Percentiles rank a stretch among this genome's conserved stretches.
Conservation (phyloP, 2,888 invertebrate genomes). For the Ommatoiulus sabulosus region DNA sequence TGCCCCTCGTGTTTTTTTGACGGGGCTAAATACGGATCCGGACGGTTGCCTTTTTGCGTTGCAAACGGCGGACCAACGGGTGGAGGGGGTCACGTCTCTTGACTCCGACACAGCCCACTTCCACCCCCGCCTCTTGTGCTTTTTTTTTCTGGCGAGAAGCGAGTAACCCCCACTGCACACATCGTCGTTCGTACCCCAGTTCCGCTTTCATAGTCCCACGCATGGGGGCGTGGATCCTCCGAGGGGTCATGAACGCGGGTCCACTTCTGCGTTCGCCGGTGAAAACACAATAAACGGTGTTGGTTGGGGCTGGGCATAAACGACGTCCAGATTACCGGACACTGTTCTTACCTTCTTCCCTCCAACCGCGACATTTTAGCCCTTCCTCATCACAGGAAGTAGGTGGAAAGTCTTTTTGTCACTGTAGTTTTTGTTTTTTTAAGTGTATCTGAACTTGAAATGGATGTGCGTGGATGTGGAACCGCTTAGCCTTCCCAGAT, state of each 20-base stretch:
- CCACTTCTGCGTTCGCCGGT: neutral
- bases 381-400: too few relatives aligned
- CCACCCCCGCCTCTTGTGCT: neutral
- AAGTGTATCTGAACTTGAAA: too few relatives aligned
- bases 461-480: too few relatives aligned
- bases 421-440: too few relatives aligned
- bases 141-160: neutral
- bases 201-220: slow-evolving; percentile 34
- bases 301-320: neutral
- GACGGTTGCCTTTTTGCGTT: slow-evolving; percentile 9
- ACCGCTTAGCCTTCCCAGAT: too few relatives aligned
- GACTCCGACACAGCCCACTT: slow-evolving; percentile 27
- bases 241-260: neutral
- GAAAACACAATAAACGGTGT: too few relatives aligned
- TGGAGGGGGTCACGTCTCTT: slow-evolving; percentile 34
- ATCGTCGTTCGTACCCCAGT: neutral
- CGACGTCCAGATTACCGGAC: neutral
- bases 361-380: too few relatives aligned
- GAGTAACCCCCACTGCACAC: slow-evolving; percentile 15
- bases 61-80: slow-evolving; percentile 11
- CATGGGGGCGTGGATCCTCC: slow-evolving; percentile 26
- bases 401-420: too few relatives aligned
- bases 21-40: slow-evolving; percentile 28
- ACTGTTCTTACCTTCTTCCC: too few relatives aligned
- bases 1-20: slow-evolving; percentile 34